phyloP scores from a whole-genome alignment of 1,140 invertebrate species.

The Brachionus koreanus region DNA sequence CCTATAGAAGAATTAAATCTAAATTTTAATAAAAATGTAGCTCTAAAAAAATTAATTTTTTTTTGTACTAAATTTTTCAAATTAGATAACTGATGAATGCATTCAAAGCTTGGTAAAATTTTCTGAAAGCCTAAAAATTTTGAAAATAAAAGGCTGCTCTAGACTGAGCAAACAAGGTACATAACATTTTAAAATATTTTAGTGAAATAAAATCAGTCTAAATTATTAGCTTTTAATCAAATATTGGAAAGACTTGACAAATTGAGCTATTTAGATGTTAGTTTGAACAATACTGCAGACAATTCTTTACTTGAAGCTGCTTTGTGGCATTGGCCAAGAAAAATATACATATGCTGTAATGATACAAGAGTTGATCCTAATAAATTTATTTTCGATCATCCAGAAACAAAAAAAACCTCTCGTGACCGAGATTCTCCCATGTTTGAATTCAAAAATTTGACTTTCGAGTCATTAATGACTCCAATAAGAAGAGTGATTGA shows the following conservation, averaged over 20 bases:
- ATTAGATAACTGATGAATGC: slow-evolving; percentile 5
- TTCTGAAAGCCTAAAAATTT: background rate
- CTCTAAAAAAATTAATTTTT: background rate
- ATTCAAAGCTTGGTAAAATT: background rate
- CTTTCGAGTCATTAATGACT: background rate
- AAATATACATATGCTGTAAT: slow-evolving; percentile 8
- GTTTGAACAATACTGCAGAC: background rate
- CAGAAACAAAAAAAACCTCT: background rate
- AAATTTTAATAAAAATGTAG: slow-evolving; percentile 15
- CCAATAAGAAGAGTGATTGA: background rate
- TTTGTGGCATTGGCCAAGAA: background rate
- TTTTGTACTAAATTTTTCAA: background rate
- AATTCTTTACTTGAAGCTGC: slow-evolving; percentile 19
- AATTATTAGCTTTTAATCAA: background rate
- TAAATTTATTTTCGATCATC: slow-evolving; percentile 32
- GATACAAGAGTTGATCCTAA: slow-evolving; percentile 25
- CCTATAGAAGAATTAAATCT: slow-evolving; percentile 39
- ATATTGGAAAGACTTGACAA: background rate
- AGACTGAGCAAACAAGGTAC: background rate
- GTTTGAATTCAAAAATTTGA: slow-evolving; percentile 8
- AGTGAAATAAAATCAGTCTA: background rate
- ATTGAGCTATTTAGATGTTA: background rate
- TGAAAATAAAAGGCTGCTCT: background rate
- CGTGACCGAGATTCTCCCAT: background rate
- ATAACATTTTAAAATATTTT: background rate